phyloP scores from a whole-genome alignment of 2,113 vertebrate genomes.

The Cryptomyrus ogoouensis region DNA sequence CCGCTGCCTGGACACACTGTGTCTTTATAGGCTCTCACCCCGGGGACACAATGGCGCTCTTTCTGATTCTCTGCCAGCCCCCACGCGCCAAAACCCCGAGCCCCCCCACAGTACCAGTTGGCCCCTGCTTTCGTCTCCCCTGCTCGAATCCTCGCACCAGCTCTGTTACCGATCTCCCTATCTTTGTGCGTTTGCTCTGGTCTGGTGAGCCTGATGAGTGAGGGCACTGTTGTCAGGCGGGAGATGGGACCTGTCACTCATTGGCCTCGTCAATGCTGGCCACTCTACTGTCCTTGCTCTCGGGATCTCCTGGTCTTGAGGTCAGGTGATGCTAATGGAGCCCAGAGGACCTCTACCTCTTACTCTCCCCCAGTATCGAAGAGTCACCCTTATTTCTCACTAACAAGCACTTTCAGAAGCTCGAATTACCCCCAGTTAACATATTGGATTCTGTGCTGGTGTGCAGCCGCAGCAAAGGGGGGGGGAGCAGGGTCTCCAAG shows the following conservation, averaged over 20 bases:
- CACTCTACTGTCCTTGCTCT: background rate
- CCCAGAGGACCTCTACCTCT: background rate
- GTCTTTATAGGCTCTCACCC: constrained; percentile 15
- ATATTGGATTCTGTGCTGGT: constrained; percentile 10
- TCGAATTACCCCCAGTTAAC: constrained; percentile 22
- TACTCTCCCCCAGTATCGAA: background rate
- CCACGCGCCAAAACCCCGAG: background rate
- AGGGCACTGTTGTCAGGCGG: constrained; percentile 19
- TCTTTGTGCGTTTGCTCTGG: constrained; percentile 9
- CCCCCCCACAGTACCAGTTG: constrained; percentile 10
- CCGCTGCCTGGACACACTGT: constrained; percentile 18
- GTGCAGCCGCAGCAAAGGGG: background rate
- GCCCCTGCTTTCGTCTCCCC: background rate
- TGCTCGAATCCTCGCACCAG: background rate
- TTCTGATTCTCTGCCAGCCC: constrained; percentile 13
- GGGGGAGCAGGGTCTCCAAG: background rate
- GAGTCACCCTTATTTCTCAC: background rate
- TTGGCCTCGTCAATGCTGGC: background rate
- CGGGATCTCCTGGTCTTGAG: background rate
- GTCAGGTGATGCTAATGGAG: constrained; percentile 15
- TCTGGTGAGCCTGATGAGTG: background rate
- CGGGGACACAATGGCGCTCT: constrained; percentile 24
- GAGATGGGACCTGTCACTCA: constrained; percentile 25
- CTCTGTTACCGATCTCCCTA: background rate
- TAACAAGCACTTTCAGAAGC: background rate